Base-by-base conservation (phyloP, 2,113 vertebrate species). In the Oxygymnocypris stewartii region DNA sequence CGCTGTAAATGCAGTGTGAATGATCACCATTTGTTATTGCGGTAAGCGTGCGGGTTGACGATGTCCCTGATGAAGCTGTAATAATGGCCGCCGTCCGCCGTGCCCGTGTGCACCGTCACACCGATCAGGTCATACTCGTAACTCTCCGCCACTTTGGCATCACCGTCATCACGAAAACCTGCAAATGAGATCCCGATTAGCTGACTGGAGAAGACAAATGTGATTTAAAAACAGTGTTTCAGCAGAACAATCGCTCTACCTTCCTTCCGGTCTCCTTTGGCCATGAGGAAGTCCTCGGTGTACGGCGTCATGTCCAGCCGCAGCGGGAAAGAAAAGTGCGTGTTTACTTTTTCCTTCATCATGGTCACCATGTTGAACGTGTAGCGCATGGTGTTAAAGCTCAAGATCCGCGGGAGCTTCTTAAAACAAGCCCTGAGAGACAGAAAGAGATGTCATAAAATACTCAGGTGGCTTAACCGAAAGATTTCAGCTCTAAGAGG, bases 361-460 rank as follows among this genome's bases (percentile, higher is more conserved):
- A 99, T 99, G 23, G 98, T 99, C 90, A 99, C 98, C 98, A 99
- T 99, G 95, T 99, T 99, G 94, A 99, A 99, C 2, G 98, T 99
- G 59, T 99, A 99, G 23, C 98, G 95, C 98, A 99, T 99, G 86
- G 98, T 99, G 95, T 99, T 99, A 92, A 99, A 99, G 93, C 98
- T 99, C 91, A 99, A 94, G 93, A 99, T 99, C 51, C 96, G 96
- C 25, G 98, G 98, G 69, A 99, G 95, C 94, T 99, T 99, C 94
- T 99, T 99, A 92, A 99, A 99, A 92, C 98, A 99, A 0, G 98
- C 98, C 89, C 98, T 98, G 92, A 44, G 13, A 23, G 42, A 44
- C 8, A n/a, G 4, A 59, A 4, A 81, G 31, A 40, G 23, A 37
- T 1, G 12, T 5, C 8, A 16, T 8, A 3, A 16, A 40, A 57